Base-by-base conservation (phyloP, 2,888 invertebrate genomes). In the Dichetophora obliterata region DNA sequence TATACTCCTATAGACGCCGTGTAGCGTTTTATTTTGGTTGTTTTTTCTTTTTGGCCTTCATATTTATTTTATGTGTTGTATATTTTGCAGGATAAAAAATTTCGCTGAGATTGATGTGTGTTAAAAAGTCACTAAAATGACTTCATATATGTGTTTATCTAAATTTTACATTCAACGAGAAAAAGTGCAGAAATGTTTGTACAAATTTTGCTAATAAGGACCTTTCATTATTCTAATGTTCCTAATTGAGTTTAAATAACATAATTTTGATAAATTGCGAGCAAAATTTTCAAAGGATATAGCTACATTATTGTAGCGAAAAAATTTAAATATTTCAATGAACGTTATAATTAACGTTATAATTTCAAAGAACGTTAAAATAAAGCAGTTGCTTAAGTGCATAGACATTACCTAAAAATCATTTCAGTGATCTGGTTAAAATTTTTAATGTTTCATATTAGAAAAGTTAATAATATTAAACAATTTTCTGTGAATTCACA, bases 91-190 rank as follows among this genome's bases (percentile, higher is more conserved):
- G 57, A 6, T 34, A 27, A 19, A 9, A 37, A 50, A 68, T n/a
- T 68, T 24, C 1, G 34, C 9, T 54, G 70, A 71, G 70, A 71
- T 57, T 54, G 70, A 71, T 59, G 24, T 34, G 71, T 71, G 59
- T 27, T 50, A 68, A 27, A 59, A 59, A 59, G 43, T 59, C 24
- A 37, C 34, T 54, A 52, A 69, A 9, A 31, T 70, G 37, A n/a
- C 19, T 34, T 37, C n/a, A 37, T 11, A 1, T 65, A 16, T 37
- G 14, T 37, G n/a, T n/a, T n/a, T n/a, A n/a, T n/a, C n/a, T 31
- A 16, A 6, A n/a, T 34, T 34, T 37, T n/a, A n/a, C n/a, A n/a
- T n/a, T n/a, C n/a, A n/a, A 24, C 14, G 16, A n/a, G 59, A 59
- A 59, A 27, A 27, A 27, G 3, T n/a, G 16, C 1, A 19, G 37